These are phyloP conservation scores for Podiceps cristatus DNA, from an alignment of 2,113 vertebrate genomes.

Conservation along the genomic window DNA sequence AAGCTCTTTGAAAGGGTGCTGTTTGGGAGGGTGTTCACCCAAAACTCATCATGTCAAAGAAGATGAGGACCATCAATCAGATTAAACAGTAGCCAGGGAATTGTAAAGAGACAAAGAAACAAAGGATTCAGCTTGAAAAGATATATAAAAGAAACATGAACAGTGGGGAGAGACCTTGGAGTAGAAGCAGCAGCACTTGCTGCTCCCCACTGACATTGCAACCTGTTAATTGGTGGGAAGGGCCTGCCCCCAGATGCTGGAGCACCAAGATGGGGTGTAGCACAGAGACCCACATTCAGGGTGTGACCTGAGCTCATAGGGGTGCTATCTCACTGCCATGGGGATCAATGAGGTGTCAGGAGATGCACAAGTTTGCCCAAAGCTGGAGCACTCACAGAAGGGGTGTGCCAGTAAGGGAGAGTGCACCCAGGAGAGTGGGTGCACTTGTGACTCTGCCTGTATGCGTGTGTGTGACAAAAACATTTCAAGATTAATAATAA, in stretches of 20 bases:
- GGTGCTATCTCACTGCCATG: accelerated
- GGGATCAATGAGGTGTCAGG: not conserved
- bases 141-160: not conserved
- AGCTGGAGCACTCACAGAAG: not conserved
- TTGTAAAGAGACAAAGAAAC: not conserved
- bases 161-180: not conserved
- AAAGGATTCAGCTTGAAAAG: not conserved
- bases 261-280: not conserved
- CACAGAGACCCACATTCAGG: accelerated
- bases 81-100: not conserved
- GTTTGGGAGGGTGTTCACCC: not conserved
- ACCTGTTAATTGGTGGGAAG: not conserved
- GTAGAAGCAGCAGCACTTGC: not conserved
- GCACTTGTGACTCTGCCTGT: not conserved
- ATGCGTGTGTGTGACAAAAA: not conserved
- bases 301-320: not conserved
- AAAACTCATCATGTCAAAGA: not conserved
- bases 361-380: not conserved
- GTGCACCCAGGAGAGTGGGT: not conserved
- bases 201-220: accelerated
- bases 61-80: not conserved
- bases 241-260: not conserved
- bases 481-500: not conserved
- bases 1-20: not conserved
- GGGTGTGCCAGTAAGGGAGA: not conserved